Conservation (phyloP, 2,113 vertebrate species). For the Isichthys henryi region DNA sequence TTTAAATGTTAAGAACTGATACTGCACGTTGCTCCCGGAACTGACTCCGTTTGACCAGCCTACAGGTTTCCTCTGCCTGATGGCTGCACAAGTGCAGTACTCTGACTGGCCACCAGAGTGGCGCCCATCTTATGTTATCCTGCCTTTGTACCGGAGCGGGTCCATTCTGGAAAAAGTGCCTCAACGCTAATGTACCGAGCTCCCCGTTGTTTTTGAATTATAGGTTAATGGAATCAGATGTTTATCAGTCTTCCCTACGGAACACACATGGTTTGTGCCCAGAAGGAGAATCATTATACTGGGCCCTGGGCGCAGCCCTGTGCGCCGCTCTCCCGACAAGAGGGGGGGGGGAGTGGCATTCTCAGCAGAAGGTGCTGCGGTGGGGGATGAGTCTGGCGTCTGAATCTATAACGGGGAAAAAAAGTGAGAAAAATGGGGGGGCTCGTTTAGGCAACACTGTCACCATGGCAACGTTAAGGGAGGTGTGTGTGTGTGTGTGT, state of each 20-base stretch:
- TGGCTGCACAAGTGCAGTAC: neutral
- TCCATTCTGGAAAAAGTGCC: neutral
- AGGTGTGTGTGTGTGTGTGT: neutral
- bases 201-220: neutral
- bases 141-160: neutral
- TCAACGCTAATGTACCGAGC: neutral
- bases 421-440: constrained; percentile 23
- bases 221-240: neutral
- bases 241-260: neutral
- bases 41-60: neutral
- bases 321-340: neutral
- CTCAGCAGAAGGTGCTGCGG: neutral
- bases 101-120: neutral
- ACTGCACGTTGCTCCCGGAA: neutral
- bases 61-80: neutral
- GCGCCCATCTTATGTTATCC: neutral
- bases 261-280: neutral
- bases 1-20: neutral
- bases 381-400: neutral
- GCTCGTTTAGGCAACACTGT: constrained; percentile 8
- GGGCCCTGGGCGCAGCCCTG: neutral
- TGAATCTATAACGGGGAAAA: neutral
- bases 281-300: neutral
- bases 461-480: constrained; percentile 8
- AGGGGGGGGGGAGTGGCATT: neutral